Percentiles rank a stretch among this genome's conserved stretches.
Evolutionary conservation across 2,113 vertebrate genomes (phyloP).

Genomic region (Acanthochromis polyacanthus): DNA sequence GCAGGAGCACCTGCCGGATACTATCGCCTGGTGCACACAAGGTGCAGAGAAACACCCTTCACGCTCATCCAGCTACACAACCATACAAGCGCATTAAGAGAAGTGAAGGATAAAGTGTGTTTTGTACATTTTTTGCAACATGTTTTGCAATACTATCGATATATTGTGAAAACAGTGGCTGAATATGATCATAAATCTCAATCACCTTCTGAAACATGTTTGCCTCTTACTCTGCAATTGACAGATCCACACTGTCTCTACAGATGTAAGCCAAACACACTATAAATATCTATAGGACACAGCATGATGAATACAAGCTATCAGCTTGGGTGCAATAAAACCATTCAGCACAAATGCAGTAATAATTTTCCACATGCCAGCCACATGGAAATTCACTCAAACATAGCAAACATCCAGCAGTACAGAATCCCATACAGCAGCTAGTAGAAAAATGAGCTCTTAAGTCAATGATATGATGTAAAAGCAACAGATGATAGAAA

Average conservation of each 20-base stretch:
- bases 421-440: constrained; percentile 1
- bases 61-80: constrained; percentile 18
- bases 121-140: not conserved
- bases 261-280: constrained; percentile 28
- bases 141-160: constrained; percentile 10
- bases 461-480: constrained; percentile 5
- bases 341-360: constrained; percentile 41
- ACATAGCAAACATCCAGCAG: constrained; percentile 5
- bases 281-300: constrained; percentile 22
- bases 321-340: constrained; percentile 38
- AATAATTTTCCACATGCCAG: constrained; percentile 43
- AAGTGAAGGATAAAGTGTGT: not conserved
- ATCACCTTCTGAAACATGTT: constrained; percentile 33
- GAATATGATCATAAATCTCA: constrained; percentile 22
- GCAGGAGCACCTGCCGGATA: constrained; percentile 39
- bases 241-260: constrained; percentile 36
- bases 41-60: constrained; percentile 33
- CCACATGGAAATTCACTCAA: constrained; percentile 36
- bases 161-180: not conserved
- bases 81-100: constrained; percentile 2
- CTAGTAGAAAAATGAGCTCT: constrained; percentile 7
- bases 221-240: constrained; percentile 15
- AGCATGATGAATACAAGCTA: constrained; percentile 37
- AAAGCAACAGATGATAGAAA: constrained; percentile 21
- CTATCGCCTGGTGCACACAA: constrained; percentile 21